Evolutionary conservation across 2,113 vertebrate species (phyloP).

Genomic region (Tinamus guttatus): DNA sequence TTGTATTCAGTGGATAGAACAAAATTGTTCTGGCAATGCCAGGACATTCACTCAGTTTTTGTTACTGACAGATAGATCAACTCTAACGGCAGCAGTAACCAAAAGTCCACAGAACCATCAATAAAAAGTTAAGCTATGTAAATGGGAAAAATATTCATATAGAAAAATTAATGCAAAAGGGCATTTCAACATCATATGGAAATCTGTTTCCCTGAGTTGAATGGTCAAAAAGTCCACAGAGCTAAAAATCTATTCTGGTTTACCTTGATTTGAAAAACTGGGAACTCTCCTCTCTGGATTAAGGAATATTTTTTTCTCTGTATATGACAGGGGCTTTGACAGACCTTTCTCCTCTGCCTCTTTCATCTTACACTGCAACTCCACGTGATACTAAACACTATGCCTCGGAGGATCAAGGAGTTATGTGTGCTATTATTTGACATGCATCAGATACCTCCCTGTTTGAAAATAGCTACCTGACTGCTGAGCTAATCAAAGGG

Average conservation of each 20-base stretch:
- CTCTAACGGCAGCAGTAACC: background rate
- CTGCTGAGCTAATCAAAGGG: constrained; percentile 17
- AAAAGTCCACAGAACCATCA: background rate
- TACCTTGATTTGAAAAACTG: background rate
- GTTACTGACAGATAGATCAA: background rate
- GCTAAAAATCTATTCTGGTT: background rate
- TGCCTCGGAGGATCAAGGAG: background rate
- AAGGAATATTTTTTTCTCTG: background rate
- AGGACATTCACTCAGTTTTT: background rate
- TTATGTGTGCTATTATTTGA: background rate
- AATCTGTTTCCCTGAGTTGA: background rate
- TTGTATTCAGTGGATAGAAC: constrained; percentile 14
- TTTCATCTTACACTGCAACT: background rate
- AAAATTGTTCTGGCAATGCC: background rate
- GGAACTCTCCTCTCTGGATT: background rate
- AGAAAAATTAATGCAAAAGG: background rate
- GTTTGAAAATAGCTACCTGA: background rate
- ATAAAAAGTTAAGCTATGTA: background rate
- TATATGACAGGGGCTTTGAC: background rate
- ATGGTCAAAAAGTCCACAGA: background rate
- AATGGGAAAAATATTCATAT: background rate
- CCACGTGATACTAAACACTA: background rate
- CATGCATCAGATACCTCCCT: background rate
- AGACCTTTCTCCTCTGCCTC: background rate
- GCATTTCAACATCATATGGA: background rate